Base-by-base conservation (phyloP, 2,888 invertebrate species). In the Leptinotarsa rubiginosa region DNA sequence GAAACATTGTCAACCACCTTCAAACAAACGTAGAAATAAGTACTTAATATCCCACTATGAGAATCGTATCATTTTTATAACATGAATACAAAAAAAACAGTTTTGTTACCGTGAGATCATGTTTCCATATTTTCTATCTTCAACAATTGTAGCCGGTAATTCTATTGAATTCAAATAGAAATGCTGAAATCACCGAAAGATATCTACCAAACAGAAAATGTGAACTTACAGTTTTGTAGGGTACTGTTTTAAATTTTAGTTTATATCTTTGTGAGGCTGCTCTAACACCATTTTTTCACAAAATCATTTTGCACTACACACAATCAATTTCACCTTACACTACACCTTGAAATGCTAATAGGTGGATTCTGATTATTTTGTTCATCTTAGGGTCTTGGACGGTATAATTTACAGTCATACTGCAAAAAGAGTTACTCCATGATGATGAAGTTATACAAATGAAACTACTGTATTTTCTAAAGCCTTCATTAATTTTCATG, bases 231-330 rank as follows among this genome's bases (percentile, higher is more conserved):
- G 56, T 59, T 54, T 56, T 41, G 69, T 69, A 69, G 69, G 56
- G 47, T 69, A 62, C 62, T 62, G 25, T 62, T 62, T 62, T 62
- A 31, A 62, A 62, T 18, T 62, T 41, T 62, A 31, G 31, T 31
- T 62, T 25, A 10, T 31, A n/a, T 62, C 25, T 59, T 68, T 69
- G 18, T 69, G 69, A 56, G 69, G 69, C 69, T 69, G 69, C 69
- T 69, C 56, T 54, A 62, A 69, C 69, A 69, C 69, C 69, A 56
- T 47, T 69, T 56, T 69, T 69, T 69, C 69, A 69, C 69, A 69
- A 47, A 41, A 59, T 22, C 16, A 41, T 62, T n/a, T n/a, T 18
- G 62, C 62, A 62, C 62, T 50, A 50, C 50, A 10, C 41, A 62
- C 62, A 15, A 62, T 62, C 25, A 41, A n/a, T 41, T 16, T 15